These are phyloP conservation scores for Pelodiscus sinensis DNA, from an alignment of 2,113 vertebrate genomes.

Conservation along the genomic window DNA sequence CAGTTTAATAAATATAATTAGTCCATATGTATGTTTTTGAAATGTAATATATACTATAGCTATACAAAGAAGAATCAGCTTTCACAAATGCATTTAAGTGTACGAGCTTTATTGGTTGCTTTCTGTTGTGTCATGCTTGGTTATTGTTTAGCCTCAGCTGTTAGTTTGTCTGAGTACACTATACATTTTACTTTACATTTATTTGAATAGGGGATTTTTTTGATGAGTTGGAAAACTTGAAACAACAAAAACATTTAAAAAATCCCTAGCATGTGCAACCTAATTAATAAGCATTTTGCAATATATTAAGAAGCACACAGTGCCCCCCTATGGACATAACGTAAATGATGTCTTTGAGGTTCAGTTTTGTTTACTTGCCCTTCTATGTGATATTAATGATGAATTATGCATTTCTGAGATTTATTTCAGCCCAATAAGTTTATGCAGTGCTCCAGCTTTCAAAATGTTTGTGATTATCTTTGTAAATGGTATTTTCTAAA, in stretches of 20 bases:
- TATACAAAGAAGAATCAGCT: neutral
- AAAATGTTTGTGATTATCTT: neutral
- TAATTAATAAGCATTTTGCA: neutral
- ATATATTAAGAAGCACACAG: neutral
- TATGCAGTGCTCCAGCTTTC: neutral
- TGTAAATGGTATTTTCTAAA: neutral
- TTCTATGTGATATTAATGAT: neutral
- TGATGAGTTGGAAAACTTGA: neutral
- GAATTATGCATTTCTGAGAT: neutral
- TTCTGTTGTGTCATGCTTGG: neutral
- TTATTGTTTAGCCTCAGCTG: neutral
- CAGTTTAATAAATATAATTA: neutral
- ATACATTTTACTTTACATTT: neutral
- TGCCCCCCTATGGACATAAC: neutral
- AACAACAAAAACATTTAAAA: neutral
- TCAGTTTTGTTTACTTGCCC: fast-evolving
- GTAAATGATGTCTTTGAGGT: neutral
- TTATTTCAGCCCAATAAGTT: neutral
- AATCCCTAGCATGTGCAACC: neutral
- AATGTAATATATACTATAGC: fast-evolving
- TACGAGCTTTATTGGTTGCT: neutral
- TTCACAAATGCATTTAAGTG: fast-evolving
- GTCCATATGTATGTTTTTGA: neutral
- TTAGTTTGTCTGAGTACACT: neutral
- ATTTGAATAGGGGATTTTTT: neutral